Conservation (phyloP, 92 coral and sea anemone species). For the Parazoanthus atlanticus region DNA sequence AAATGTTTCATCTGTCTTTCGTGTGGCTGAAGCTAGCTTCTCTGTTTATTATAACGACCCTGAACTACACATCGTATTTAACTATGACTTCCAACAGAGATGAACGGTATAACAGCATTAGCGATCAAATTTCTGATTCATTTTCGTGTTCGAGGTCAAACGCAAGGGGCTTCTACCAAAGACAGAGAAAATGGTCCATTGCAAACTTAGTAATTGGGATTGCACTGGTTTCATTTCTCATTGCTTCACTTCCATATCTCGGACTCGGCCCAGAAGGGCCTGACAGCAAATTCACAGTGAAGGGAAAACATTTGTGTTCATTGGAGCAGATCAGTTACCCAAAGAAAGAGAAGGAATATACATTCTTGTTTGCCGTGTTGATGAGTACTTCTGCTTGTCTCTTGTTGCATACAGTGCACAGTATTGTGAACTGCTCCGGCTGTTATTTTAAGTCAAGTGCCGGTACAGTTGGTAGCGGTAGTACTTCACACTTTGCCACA, state of each 20-base stretch:
- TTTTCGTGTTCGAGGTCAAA: constrained; percentile 65
- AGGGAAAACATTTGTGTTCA: constrained; percentile 53
- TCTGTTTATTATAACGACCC: constrained; percentile 74
- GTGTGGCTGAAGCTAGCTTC: constrained; percentile 80
- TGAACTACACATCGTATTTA: constrained; percentile 79
- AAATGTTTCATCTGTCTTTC: constrained; percentile 79
- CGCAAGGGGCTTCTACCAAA: constrained; percentile 53
- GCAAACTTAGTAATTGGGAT: constrained; percentile 77
- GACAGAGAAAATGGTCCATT: constrained; percentile 50
- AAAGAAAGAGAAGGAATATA: constrained; percentile 70
- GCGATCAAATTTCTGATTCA: constrained; percentile 78
- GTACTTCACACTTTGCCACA: neutral
- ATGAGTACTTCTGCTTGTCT: constrained; percentile 86
- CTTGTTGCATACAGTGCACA: constrained; percentile 77
- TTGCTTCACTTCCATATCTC: constrained; percentile 83
- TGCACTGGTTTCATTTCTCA: constrained; percentile 76
- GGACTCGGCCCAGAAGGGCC: constrained; percentile 80
- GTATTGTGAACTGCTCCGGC: constrained; percentile 65
- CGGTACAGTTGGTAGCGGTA: neutral
- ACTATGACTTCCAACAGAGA: constrained; percentile 37
- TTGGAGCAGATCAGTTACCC: constrained; percentile 82
- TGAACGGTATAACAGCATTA: constrained; percentile 59
- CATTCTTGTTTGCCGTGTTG: constrained; percentile 79
- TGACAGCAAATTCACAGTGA: neutral
- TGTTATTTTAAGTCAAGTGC: constrained; percentile 30